phyloP scores from a whole-genome alignment of 2,888 invertebrate species.

The Aspidiotus rigidus region DNA sequence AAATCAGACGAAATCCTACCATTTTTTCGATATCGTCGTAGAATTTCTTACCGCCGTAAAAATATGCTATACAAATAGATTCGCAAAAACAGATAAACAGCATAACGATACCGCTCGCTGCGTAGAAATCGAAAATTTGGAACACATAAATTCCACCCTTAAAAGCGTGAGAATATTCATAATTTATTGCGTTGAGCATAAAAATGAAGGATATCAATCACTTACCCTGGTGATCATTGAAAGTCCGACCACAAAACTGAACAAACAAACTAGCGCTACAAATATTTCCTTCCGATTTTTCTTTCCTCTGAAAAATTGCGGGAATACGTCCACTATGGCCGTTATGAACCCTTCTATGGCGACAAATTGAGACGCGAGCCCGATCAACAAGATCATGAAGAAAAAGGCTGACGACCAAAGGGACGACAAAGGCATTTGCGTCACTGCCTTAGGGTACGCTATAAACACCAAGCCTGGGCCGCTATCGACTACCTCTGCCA shows the following conservation, averaged over 20 bases:
- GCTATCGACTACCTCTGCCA: slow-evolving; percentile 41
- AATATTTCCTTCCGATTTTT: slow-evolving; percentile 48
- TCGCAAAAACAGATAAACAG: slow-evolving; percentile 57
- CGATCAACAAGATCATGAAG: slow-evolving; percentile 56
- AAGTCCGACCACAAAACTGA: slow-evolving; percentile 51
- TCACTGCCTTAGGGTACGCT: slow-evolving; percentile 47
- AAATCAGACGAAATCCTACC: slow-evolving; percentile 56
- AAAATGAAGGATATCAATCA: slow-evolving; percentile 34
- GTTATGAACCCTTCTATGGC: slow-evolving; percentile 55
- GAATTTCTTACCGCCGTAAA: slow-evolving; percentile 72
- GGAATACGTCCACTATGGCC: slow-evolving; percentile 52
- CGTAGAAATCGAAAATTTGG: slow-evolving; percentile 55
- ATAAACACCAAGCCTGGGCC: slow-evolving; percentile 55
- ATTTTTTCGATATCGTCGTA: slow-evolving; percentile 67
- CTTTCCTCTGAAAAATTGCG: slow-evolving; percentile 46
- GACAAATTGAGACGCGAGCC: slow-evolving; percentile 55
- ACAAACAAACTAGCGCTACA: slow-evolving; percentile 47
- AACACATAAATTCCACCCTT: slow-evolving; percentile 59
- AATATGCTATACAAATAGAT: slow-evolving; percentile 69
- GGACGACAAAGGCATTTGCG: slow-evolving; percentile 53
- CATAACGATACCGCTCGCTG: slow-evolving; percentile 53
- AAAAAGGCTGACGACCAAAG: slow-evolving; percentile 57
- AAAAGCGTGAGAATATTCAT: slow-evolving; percentile 36
- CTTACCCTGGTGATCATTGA: slow-evolving; percentile 52
- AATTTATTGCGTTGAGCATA: too few species aligned